phyloP scores from a whole-genome alignment of 2,888 invertebrate genomes.

The Galerucella pusilla region DNA sequence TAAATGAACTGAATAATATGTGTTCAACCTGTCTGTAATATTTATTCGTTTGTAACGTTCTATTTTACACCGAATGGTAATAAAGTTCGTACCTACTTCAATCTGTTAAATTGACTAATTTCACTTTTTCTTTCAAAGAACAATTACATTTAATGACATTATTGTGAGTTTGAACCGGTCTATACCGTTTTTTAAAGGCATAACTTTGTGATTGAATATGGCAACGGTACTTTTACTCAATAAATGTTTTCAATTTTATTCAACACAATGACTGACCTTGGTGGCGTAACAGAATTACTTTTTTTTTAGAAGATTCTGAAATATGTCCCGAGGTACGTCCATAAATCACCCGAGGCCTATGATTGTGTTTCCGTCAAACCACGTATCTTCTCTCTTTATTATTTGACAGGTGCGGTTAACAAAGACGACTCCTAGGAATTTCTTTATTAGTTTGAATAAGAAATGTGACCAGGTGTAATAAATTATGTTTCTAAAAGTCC shows the following conservation, averaged over 20 bases:
- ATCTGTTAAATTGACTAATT: neutral
- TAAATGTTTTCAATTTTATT: constrained; percentile 11
- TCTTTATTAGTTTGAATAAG: constrained; percentile 13
- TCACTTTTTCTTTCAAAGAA: constrained; percentile 4
- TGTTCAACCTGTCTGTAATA: too few relatives aligned
- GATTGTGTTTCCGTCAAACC: constrained; percentile 12
- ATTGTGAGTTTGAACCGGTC: neutral
- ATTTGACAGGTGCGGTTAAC: constrained; percentile 18
- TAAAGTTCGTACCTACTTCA: neutral
- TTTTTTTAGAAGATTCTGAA: constrained; percentile 9
- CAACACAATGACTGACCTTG: constrained; percentile 12
- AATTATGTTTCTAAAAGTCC: neutral
- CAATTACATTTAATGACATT: neutral
- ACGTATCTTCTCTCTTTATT: constrained; percentile 17
- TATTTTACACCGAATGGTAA: too few relatives aligned
- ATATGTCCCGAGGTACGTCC: constrained; percentile 11
- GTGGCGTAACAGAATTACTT: constrained; percentile 8
- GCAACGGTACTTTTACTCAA: constrained; percentile 5
- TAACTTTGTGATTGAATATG: constrained; percentile 4
- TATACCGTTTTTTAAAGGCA: neutral
- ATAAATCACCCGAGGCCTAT: constrained; percentile 16
- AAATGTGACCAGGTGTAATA: constrained; percentile 9
- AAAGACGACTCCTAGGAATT: constrained; percentile 13
- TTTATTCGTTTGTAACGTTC: too few relatives aligned
- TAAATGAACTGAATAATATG: too few relatives aligned